Evolutionary conservation across 2,888 invertebrate species (phyloP).

Genomic region (Laothoe populi): DNA sequence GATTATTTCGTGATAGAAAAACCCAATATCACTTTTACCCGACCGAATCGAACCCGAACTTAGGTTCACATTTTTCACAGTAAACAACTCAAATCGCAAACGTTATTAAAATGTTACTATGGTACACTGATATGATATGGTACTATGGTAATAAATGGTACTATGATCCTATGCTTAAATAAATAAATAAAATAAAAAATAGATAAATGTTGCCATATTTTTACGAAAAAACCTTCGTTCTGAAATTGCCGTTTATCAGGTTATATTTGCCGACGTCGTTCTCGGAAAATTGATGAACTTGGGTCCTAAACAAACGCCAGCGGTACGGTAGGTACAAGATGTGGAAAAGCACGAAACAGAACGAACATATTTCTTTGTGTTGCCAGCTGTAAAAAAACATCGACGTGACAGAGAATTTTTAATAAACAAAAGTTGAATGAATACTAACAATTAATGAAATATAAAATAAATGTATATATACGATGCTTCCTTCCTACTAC

Average conservation of each 20-base stretch:
- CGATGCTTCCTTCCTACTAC: too few relatives aligned
- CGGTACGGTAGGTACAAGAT: constrained; percentile 47
- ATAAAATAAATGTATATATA: too few relatives aligned
- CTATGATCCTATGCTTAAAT: too few relatives aligned
- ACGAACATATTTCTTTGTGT: constrained; percentile 22
- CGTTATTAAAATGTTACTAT: too few relatives aligned
- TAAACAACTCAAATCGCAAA: too few relatives aligned
- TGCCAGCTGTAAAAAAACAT: constrained; percentile 1
- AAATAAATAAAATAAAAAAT: not conserved
- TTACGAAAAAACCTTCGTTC: not conserved
- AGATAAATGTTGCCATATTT: not conserved
- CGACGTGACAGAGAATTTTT: not conserved
- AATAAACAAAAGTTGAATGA: not conserved
- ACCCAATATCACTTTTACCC: too few relatives aligned
- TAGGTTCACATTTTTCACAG: too few relatives aligned
- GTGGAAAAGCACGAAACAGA: constrained; percentile 43
- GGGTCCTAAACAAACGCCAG: constrained; percentile 69
- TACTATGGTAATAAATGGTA: too few relatives aligned
- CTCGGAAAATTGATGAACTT: constrained; percentile 58
- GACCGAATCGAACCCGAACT: too few relatives aligned
- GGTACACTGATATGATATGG: too few relatives aligned
- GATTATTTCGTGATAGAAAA: too few relatives aligned
- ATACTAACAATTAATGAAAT: too few relatives aligned
- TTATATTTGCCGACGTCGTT: constrained; percentile 24
- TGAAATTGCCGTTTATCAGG: not conserved